Conservation (phyloP, 2,797 vertebrate species). For the Darevskia mixta region DNA sequence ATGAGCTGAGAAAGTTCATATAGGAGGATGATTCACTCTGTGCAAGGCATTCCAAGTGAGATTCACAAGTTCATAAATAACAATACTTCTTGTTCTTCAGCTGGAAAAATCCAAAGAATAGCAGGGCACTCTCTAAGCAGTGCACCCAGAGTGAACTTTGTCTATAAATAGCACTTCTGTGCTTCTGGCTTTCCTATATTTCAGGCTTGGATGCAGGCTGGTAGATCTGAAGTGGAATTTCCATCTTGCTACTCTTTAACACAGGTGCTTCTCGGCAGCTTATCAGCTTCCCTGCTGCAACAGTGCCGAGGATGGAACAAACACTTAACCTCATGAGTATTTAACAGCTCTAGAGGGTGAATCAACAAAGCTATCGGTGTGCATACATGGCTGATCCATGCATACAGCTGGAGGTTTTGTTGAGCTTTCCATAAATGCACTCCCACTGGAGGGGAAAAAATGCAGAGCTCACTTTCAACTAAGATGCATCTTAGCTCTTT, state of each 20-base stretch:
- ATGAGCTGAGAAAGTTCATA: slow-evolving; percentile 11
- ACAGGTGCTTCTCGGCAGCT: not conserved
- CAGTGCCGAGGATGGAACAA: not conserved
- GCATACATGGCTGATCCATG: not conserved
- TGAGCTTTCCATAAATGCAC: not conserved
- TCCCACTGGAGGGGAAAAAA: not conserved
- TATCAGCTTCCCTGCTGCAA: too few species aligned
- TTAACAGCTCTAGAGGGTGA: not conserved
- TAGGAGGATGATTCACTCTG: not conserved
- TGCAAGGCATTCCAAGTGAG: not conserved
- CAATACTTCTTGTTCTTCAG: not conserved
- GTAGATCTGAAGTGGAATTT: not conserved
- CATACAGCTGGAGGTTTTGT: not conserved
- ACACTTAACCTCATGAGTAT: not conserved
- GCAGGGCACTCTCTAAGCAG: not conserved
- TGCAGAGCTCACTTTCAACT: not conserved
- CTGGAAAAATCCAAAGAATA: slow-evolving; percentile 10
- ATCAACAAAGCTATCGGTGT: not conserved
- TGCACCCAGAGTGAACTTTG: not conserved
- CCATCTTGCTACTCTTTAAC: not conserved
- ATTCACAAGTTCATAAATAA: not conserved
- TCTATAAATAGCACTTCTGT: not conserved
- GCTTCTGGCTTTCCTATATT: not conserved
- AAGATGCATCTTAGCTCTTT: not conserved
- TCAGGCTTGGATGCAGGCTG: slow-evolving; percentile 1